Evolutionary conservation across 2,113 vertebrate genomes (phyloP).

Genomic region (Chiloscyllium plagiosum): DNA sequence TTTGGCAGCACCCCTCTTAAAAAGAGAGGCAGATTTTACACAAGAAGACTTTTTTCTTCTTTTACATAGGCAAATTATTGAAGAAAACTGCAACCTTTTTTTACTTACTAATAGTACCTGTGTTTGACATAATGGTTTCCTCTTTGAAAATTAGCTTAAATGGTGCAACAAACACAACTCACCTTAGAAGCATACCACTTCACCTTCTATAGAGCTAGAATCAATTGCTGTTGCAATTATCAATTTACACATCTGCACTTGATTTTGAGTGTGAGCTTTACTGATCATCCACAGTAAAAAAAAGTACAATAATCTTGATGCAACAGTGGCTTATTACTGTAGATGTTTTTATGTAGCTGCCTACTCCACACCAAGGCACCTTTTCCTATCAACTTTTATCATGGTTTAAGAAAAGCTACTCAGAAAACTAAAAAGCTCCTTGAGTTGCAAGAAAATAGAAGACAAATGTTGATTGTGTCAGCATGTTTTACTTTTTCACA

Average conservation of each 20-base stretch:
- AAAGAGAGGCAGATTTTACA: background rate
- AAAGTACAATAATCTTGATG: too few species aligned
- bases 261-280: background rate
- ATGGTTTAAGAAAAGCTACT: background rate
- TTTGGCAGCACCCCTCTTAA: background rate
- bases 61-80: background rate
- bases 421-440: background rate
- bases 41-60: background rate
- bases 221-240: background rate
- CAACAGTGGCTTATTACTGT: background rate
- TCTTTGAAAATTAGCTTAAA: background rate
- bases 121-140: background rate
- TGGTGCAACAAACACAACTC: background rate
- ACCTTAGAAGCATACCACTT: background rate
- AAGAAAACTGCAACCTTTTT: background rate
- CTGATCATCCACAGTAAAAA: background rate
- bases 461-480: background rate
- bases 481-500: background rate
- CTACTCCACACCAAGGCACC: background rate
- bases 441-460: background rate
- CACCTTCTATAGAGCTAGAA: background rate
- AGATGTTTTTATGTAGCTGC: background rate
- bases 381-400: background rate
- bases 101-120: background rate
- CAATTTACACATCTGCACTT: background rate